These are phyloP conservation scores for Caenorhabditis japonica DNA, from an alignment of 2,888 invertebrate genomes.

Conservation along the genomic window DNA sequence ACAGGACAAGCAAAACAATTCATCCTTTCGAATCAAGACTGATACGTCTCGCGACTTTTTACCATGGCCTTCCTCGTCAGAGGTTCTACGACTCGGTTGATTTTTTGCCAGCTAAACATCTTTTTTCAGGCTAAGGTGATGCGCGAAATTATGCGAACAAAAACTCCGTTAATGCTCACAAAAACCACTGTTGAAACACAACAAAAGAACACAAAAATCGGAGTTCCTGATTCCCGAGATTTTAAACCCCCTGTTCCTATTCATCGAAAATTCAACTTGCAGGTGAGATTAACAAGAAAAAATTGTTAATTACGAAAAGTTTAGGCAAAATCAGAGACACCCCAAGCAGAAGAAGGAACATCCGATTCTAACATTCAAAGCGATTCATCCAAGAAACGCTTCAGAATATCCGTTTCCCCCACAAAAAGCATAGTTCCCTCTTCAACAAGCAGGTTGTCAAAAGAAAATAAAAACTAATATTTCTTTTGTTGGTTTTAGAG, in stretches of 20 bases:
- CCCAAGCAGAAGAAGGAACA: too few relatives aligned
- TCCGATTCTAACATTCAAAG: conserved; percentile 12
- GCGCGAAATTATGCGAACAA: conserved; percentile 53
- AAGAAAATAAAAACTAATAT: neutral
- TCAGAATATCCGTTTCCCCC: conserved; percentile 75
- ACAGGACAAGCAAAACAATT: too few relatives aligned
- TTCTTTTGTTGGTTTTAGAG: conserved; percentile 23
- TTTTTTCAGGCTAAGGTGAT: conserved; percentile 53
- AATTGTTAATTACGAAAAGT: too few relatives aligned
- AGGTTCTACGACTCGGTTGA: neutral
- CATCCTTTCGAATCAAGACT: too few relatives aligned
- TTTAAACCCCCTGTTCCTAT: conserved; percentile 53
- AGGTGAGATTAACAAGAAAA: conserved; percentile 7
- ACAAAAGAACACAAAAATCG: conserved; percentile 11
- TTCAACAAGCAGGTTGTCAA: conserved; percentile 45
- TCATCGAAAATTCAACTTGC: conserved; percentile 50
- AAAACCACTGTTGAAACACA: conserved; percentile 36
- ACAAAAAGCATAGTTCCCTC: conserved; percentile 63
- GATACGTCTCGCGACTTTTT: too few relatives aligned
- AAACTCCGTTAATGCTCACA: conserved; percentile 38
- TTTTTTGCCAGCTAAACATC: neutral
- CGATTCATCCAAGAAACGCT: conserved; percentile 63
- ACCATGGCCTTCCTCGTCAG: neutral
- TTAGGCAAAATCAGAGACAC: too few relatives aligned
- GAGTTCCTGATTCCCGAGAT: conserved; percentile 1